Percentiles rank a stretch among this genome's conserved stretches.
phyloP scores from a whole-genome alignment of 1,140 invertebrate species.

The Acyrthosiphon pisum region DNA sequence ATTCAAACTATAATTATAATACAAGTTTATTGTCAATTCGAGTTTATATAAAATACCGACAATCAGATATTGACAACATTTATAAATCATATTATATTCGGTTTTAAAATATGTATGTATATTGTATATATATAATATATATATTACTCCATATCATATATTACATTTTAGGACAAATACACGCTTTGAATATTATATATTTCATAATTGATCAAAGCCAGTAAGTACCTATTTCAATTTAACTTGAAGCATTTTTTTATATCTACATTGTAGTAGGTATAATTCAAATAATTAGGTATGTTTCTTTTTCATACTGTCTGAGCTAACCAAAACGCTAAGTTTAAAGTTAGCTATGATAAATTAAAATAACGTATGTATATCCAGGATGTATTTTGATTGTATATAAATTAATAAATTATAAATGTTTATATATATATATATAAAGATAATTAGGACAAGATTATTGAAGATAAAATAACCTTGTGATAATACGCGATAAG shows the following conservation, averaged over 20 bases:
- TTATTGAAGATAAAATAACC: not conserved
- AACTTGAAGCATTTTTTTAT: not conserved
- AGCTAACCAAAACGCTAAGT: not conserved
- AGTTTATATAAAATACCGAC: not conserved
- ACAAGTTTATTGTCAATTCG: not conserved
- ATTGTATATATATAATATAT: not conserved
- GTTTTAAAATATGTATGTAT: not conserved
- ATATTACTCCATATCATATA: not conserved
- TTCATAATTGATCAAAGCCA: not conserved
- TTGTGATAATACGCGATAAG: not conserved
- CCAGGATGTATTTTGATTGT: not conserved
- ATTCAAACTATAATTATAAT: not conserved
- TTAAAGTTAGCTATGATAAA: not conserved
- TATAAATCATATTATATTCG: not conserved
- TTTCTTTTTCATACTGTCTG: not conserved
- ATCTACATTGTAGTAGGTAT: not conserved
- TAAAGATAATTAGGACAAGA: not conserved
- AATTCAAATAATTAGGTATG: not conserved
- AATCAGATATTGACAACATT: not conserved
- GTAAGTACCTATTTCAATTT: not conserved
- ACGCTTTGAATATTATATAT: not conserved
- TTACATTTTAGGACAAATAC: not conserved
- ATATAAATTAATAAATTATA: constrained; percentile 21
- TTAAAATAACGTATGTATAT: not conserved
- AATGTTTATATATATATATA: not conserved